phyloP scores from a whole-genome alignment of 2,797 vertebrate genomes.

The Centropyge bicolor region DNA sequence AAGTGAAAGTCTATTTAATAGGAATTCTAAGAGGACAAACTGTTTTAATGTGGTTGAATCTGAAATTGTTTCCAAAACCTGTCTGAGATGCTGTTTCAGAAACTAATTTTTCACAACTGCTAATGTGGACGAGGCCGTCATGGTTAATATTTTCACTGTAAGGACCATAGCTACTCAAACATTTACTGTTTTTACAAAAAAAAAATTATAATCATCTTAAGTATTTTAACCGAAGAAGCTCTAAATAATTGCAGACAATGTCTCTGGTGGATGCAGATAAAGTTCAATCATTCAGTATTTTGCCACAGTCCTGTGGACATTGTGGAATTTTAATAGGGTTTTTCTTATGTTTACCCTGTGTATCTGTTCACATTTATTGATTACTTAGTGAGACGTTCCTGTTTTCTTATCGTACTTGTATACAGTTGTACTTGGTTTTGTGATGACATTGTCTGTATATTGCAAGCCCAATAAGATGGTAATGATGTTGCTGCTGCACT shows the following conservation, averaged over 20 bases:
- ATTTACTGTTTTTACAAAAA: conserved; percentile 66
- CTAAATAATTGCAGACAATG: conserved; percentile 68
- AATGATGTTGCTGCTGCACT: conserved; percentile 94
- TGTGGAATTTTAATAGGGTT: conserved; percentile 89
- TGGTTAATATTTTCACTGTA: conserved; percentile 59
- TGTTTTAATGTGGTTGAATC: conserved; percentile 33
- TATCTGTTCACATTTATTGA: conserved; percentile 92
- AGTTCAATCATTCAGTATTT: conserved; percentile 80
- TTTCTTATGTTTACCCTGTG: conserved; percentile 87
- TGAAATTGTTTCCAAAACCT: conserved; percentile 26
- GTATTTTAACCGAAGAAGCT: conserved; percentile 66
- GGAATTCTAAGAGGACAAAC: conserved; percentile 5
- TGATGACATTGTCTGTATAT: conserved; percentile 91
- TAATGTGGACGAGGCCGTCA: conserved; percentile 50
- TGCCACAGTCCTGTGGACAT: conserved; percentile 92
- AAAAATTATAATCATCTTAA: conserved; percentile 61
- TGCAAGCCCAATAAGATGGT: conserved; percentile 90
- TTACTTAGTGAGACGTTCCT: conserved; percentile 90
- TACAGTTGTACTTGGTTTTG: conserved; percentile 87
- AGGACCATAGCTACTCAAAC: conserved; percentile 56
- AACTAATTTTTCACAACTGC: conserved; percentile 40
- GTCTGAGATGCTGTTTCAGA: conserved; percentile 14
- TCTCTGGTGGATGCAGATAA: conserved; percentile 73
- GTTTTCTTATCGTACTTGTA: conserved; percentile 91
- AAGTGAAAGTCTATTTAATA: conserved; percentile 45